Evolutionary conservation across 2,888 invertebrate species (phyloP).

Genomic region (Tetragonula carbonaria): DNA sequence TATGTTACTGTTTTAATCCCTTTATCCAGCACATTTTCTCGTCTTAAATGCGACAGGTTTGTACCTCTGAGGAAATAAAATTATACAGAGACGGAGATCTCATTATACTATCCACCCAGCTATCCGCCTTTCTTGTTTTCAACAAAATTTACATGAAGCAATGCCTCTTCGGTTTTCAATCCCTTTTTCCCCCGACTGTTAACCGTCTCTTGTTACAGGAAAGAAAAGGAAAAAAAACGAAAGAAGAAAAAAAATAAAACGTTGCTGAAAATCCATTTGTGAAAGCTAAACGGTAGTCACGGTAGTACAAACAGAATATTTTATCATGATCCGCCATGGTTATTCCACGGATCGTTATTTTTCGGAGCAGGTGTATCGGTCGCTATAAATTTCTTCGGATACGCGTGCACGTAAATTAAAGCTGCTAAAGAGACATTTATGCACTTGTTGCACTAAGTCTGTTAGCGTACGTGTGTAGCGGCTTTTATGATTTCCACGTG

Average conservation of each 20-base stretch:
- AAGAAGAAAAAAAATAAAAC: background rate
- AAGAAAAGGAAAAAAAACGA: background rate
- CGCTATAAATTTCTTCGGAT: slow-evolving; percentile 36
- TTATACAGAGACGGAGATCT: background rate
- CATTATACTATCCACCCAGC: background rate
- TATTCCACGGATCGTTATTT: slow-evolving; percentile 27
- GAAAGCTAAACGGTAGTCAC: no score
- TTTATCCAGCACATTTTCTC: background rate
- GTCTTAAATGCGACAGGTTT: background rate
- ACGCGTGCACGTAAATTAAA: slow-evolving; percentile 35
- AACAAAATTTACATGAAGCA: background rate
- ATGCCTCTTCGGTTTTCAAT: background rate
- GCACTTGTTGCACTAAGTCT: slow-evolving; percentile 58
- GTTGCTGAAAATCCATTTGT: background rate
- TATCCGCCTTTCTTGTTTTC: background rate
- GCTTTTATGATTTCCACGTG: slow-evolving; percentile 46
- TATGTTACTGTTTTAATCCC: background rate
- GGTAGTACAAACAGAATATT: background rate
- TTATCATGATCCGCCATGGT: background rate
- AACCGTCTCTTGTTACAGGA: background rate
- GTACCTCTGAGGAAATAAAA: background rate
- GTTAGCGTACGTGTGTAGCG: background rate
- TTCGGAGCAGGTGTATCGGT: slow-evolving; percentile 27
- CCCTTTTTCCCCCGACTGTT: background rate
- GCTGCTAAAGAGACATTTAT: slow-evolving; percentile 51